Evolutionary conservation across 2,888 invertebrate species (phyloP).

Genomic region (Melinaea marsaeus): DNA sequence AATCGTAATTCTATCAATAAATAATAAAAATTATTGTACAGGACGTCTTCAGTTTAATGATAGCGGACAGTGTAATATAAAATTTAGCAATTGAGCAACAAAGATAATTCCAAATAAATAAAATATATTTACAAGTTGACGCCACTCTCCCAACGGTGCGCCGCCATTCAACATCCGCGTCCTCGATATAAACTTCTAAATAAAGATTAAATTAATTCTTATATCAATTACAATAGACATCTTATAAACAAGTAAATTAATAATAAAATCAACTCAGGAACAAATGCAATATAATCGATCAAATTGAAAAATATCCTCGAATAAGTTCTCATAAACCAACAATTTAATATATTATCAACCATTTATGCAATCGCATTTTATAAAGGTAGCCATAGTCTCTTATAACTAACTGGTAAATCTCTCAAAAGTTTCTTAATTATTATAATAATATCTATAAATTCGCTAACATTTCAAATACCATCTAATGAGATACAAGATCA

Average conservation of each 20-base stretch:
- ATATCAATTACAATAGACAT: slow-evolving; percentile 51
- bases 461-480: slow-evolving; percentile 74
- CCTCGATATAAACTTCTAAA: slow-evolving; percentile 55
- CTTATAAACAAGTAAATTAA: slow-evolving; percentile 63
- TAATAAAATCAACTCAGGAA: slow-evolving; percentile 77
- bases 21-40: slow-evolving; percentile 73
- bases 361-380: slow-evolving; percentile 65
- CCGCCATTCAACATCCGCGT: slow-evolving; percentile 44
- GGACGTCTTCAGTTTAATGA: slow-evolving; percentile 61
- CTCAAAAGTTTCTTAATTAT: slow-evolving; percentile 66
- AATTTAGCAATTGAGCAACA: slow-evolving; percentile 42
- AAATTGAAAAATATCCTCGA: slow-evolving; percentile 65
- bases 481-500: slow-evolving; percentile 78
- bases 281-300: slow-evolving; percentile 77
- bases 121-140: slow-evolving; percentile 42
- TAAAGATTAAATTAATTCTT: slow-evolving; percentile 57
- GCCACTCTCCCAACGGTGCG: slow-evolving; percentile 28
- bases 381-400: slow-evolving; percentile 71
- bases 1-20: slow-evolving; percentile 70
- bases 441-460: slow-evolving; percentile 72
- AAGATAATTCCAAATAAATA: slow-evolving; percentile 36
- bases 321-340: slow-evolving; percentile 66
- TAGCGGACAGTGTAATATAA: slow-evolving; percentile 47
- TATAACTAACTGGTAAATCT: slow-evolving; percentile 75
- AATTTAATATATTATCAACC: slow-evolving; percentile 72